These are phyloP conservation scores for Sinopyrophorus schimmeli DNA, from an alignment of 2,888 invertebrate genomes.

Conservation along the genomic window DNA sequence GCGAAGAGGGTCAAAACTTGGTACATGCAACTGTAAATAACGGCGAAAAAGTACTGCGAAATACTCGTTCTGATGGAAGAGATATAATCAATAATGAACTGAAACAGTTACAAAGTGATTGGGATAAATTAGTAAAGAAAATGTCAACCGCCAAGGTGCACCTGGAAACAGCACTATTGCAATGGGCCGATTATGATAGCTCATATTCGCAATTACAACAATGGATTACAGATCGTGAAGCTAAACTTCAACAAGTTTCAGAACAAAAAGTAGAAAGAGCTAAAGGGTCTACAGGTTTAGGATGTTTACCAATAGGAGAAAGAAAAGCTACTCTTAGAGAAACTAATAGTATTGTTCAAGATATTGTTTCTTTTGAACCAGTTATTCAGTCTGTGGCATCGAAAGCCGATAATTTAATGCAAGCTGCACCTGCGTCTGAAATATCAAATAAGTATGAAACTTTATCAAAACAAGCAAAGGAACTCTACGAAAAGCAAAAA, in stretches of 20 bases:
- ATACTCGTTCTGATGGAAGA: conserved; percentile 85
- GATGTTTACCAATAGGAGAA: conserved; percentile 79
- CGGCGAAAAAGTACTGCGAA: conserved; percentile 86
- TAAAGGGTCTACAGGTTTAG: conserved; percentile 76
- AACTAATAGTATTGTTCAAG: conserved; percentile 93
- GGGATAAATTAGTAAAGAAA: conserved; percentile 89
- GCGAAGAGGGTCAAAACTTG: conserved; percentile 85
- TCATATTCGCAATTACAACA: conserved; percentile 90
- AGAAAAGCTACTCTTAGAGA: conserved; percentile 86
- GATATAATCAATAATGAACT: conserved; percentile 85
- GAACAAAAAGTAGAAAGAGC: conserved; percentile 82
- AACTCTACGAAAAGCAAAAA: conserved; percentile 85
- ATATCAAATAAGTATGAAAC: conserved; percentile 90
- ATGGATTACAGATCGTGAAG: conserved; percentile 93
- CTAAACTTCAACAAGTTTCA: conserved; percentile 86
- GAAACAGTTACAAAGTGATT: conserved; percentile 87
- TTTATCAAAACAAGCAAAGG: conserved; percentile 87
- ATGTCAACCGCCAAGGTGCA: conserved; percentile 90
- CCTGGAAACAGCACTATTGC: conserved; percentile 84
- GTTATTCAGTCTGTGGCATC: conserved; percentile 95
- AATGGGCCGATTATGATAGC: conserved; percentile 96
- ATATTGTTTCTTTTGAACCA: conserved; percentile 94
- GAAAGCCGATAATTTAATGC: conserved; percentile 90
- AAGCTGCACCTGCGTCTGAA: conserved; percentile 88
- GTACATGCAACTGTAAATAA: conserved; percentile 86